Percentiles rank a stretch among this genome's conserved stretches.
Evolutionary conservation across 2,797 vertebrate species (phyloP).

Genomic region (Pseudochirops corinnae): DNA sequence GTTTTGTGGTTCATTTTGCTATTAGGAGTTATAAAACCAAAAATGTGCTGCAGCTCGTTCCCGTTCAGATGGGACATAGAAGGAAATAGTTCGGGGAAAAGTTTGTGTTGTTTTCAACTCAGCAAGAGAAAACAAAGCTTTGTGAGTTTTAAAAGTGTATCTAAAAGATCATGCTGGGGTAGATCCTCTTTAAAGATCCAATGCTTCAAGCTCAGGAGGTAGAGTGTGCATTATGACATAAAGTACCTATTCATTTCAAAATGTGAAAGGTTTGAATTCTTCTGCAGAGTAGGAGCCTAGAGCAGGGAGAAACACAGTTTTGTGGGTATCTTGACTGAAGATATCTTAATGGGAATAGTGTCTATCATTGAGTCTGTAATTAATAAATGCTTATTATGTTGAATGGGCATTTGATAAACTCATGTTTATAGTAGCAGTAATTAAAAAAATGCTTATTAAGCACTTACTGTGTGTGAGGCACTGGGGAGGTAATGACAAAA

Average conservation of each 20-base stretch:
- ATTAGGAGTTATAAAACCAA: background rate
- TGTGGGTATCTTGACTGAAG: constrained; percentile 34
- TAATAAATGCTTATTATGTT: too few relatives aligned
- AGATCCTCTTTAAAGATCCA: background rate
- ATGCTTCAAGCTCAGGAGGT: background rate
- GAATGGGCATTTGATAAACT: too few relatives aligned
- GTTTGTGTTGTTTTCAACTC: constrained; percentile 22
- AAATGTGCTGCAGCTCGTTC: background rate
- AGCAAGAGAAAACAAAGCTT: constrained; percentile 25
- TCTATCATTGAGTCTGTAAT: too few relatives aligned
- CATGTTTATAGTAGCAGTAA: too few relatives aligned
- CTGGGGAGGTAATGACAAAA: too few relatives aligned
- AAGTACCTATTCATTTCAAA: background rate
- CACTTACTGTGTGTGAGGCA: too few relatives aligned
- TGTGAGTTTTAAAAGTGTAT: constrained; percentile 30
- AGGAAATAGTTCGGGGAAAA: constrained; percentile 9
- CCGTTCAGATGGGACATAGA: background rate
- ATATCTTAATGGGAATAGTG: background rate
- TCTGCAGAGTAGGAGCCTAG: background rate
- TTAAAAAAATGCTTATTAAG: too few relatives aligned
- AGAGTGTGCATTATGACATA: background rate
- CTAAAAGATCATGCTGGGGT: background rate
- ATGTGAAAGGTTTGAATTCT: background rate
- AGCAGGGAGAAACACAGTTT: constrained; percentile 17
- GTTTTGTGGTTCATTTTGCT: constrained; percentile 14